These are phyloP conservation scores for Proisotoma minuta DNA, from an alignment of 2,888 invertebrate species.

Conservation along the genomic window DNA sequence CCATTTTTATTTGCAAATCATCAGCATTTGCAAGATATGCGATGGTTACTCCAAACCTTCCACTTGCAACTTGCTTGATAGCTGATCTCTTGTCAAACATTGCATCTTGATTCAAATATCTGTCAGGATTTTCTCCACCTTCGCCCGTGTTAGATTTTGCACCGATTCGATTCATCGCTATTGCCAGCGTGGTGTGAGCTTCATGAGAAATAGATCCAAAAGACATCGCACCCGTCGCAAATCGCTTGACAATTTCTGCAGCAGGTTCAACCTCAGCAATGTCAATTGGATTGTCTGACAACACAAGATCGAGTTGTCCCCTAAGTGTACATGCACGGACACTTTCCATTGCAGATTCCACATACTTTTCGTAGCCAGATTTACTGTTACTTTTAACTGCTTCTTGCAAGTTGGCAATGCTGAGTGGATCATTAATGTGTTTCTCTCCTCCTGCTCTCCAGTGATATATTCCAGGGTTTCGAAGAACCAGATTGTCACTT, in stretches of 20 bases:
- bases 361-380: conserved; percentile 76
- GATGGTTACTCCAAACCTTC: conserved; percentile 89
- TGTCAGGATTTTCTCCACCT: conserved; percentile 69
- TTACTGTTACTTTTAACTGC: conserved; percentile 75
- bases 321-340: conserved; percentile 80
- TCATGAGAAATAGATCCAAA: conserved; percentile 96
- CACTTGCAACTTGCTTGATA: conserved; percentile 98
- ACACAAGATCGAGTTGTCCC: conserved; percentile 85
- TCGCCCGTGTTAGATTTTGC: conserved; percentile 99
- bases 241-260: conserved; percentile 89
- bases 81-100: conserved; percentile 81
- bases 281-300: conserved; percentile 67
- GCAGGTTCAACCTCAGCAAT: conserved; percentile 88
- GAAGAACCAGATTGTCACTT: conserved; percentile 62
- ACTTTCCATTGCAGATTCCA: conserved; percentile 80
- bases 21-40: conserved; percentile 96
- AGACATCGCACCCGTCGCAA: conserved; percentile 68
- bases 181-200: conserved; percentile 88
- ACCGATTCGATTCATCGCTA: conserved; percentile 95
- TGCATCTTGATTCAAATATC: conserved; percentile 74
- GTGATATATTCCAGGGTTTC: conserved; percentile 71
- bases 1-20: conserved; percentile 99
- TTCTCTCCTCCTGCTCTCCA: conserved; percentile 80
- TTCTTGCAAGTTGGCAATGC: conserved; percentile 76
- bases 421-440: conserved; percentile 92